Base-by-base conservation (phyloP, 2,113 vertebrate species). In the Esox niger region DNA sequence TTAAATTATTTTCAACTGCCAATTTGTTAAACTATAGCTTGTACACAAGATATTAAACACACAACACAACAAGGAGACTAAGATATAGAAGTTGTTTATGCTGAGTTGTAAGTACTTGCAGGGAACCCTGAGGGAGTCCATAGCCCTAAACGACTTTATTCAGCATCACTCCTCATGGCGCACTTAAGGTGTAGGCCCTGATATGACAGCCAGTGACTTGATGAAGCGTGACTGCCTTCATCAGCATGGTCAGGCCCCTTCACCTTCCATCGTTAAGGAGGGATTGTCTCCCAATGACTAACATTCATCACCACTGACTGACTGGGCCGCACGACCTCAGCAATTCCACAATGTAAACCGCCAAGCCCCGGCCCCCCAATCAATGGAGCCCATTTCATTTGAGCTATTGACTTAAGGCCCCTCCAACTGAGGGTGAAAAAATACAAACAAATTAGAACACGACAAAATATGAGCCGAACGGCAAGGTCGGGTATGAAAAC, bases 371-470 rank as follows among this genome's bases (percentile, higher is more conserved):
- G n/a, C n/a, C 74, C 62, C 64, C 66, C 68, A 77, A 88, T 89
- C 88, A 82, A 88, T 89, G 82, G 75, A 69, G 64, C 73, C 84
- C 79, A 81, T 87, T 89, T 85, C 83, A 83, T 80, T 77, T 73
- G 62, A 83, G 80, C 74, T 85, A 87, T 88, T 77, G 85, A 88
- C 79, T 80, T 20, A 60, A n/a, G 52, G 82, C 58, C 67, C 73
- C 82, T 78, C 81, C 7, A 67, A 73, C 72, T 74, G 71, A 75
- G 69, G 47, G 57, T 59, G 76, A 72, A 76, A 79, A 84, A 85
- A 78, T 47, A 72, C 68, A 83, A 82, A 86, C 81, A 82, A 85
- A 86, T 63, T 63, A 63, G 61, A 46, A n/a, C n/a, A 79, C 66
- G 70, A 77, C 76, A 68, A 74, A 74, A 66, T n/a, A n/a, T n/a